Evolutionary conservation across 2,888 invertebrate species (phyloP).

Genomic region (Diarsia rubi): DNA sequence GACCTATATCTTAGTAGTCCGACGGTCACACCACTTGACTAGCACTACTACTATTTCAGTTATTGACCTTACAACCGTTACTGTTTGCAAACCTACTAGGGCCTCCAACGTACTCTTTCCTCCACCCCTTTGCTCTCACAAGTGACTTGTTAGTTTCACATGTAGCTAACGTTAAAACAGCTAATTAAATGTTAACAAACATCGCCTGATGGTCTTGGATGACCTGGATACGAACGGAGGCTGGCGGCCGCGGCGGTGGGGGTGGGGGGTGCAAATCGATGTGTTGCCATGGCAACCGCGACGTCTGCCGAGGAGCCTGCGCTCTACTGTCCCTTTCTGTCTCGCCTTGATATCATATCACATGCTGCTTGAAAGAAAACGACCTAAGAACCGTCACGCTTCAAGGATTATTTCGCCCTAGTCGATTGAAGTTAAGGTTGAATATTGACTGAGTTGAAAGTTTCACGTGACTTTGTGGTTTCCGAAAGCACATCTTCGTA

Average conservation of each 20-base stretch:
- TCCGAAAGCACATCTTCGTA: slow-evolving; percentile 76
- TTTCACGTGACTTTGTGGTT: slow-evolving; percentile 64
- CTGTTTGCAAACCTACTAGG: neutral
- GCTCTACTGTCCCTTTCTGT: slow-evolving; percentile 90
- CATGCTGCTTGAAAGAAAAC: slow-evolving; percentile 73
- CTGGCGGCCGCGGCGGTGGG: slow-evolving; percentile 75
- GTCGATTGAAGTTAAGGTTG: neutral
- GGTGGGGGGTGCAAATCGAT: slow-evolving; percentile 87
- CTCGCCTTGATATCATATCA: slow-evolving; percentile 91
- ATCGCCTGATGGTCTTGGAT: slow-evolving; percentile 80
- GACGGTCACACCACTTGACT: no score
- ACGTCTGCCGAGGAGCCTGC: slow-evolving; percentile 91
- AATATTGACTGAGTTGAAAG: slow-evolving; percentile 42
- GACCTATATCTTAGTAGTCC: no score
- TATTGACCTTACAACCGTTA: neutral
- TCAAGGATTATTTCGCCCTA: slow-evolving; percentile 36
- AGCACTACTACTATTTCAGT: no score
- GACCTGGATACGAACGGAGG: slow-evolving; percentile 88
- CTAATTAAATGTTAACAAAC: slow-evolving; percentile 70
- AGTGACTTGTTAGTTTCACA: slow-evolving; percentile 35
- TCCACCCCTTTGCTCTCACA: neutral
- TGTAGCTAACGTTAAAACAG: slow-evolving; percentile 50
- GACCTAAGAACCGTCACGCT: slow-evolving; percentile 53
- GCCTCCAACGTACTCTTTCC: slow-evolving; percentile 2
- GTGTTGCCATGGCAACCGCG: slow-evolving; percentile 89